Base-by-base conservation (phyloP, 2,888 invertebrate genomes). In the Ephialtes manifestator region DNA sequence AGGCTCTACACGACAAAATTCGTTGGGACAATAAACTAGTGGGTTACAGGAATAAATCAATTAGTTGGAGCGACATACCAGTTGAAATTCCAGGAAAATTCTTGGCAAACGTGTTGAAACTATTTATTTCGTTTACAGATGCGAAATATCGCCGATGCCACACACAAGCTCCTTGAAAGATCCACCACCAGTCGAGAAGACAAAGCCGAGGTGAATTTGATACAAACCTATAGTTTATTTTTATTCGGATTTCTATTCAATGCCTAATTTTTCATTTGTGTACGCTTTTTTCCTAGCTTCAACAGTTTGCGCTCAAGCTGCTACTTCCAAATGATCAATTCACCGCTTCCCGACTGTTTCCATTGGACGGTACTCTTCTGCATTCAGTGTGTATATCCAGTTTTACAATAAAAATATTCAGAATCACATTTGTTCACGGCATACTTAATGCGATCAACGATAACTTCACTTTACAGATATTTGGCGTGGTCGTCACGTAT, bases 401-500 rank as follows among this genome's bases (percentile, higher is more conserved):
- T 76, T 7, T 7, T 75, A 70, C 75, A 35, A 60, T 39, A 39
- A 18, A 65, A 18, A 60, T 43, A 8, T 46, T 13, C 2, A 4
- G n/a, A 8, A 60, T 31, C 60, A 5, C 15, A n/a, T 18, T 63
- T 4, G 35, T 35, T n/a, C 7, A 10, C 18, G n/a, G 18, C 18
- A 35, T 10, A 8, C 35, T 10, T 4, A 31, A 18, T 39, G 13
- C 7, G 11, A 72, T 43, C 39, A 10, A 43, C 24, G 60, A 46
- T n/a, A 7, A 11, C 10, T 43, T 0, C 2, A n/a, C 28, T 60
- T 39, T 55, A n/a, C 72, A 84, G 84, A 81, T 84, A 80, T 76
- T 72, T 71, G 76, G 74, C 68, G 63, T 68, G 43, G 53, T 68
- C 31, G 60, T 79, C 53, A 74, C 78, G 24, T 83, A 79, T 18